Evolutionary conservation across 2,113 vertebrate genomes (phyloP).

Genomic region (Emydocephalus ijimae): DNA sequence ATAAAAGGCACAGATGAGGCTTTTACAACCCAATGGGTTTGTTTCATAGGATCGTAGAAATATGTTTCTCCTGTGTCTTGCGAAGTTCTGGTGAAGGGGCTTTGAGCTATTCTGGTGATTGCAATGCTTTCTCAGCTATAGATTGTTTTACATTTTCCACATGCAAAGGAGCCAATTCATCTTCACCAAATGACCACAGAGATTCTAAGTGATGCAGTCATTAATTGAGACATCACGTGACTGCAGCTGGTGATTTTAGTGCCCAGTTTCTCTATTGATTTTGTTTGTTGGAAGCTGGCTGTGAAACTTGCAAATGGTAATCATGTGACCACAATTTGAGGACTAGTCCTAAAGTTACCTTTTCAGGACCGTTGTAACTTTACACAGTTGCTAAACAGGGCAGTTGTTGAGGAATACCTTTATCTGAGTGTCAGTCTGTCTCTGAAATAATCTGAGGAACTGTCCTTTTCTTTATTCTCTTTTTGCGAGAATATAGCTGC

Average conservation of each 20-base stretch:
- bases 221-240: neutral
- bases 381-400: neutral
- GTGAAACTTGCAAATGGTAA: neutral
- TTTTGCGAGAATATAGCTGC: neutral
- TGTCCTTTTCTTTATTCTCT: neutral
- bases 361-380: neutral
- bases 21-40: neutral
- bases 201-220: neutral
- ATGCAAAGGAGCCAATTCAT: neutral
- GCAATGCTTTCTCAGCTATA: neutral
- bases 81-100: neutral
- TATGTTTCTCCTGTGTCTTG: neutral
- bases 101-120: neutral
- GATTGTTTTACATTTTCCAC: neutral
- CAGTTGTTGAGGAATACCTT: neutral
- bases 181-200: neutral
- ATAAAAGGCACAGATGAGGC: neutral
- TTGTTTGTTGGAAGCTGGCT: neutral
- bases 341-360: neutral
- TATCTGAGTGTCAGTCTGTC: neutral
- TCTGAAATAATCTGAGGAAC: neutral
- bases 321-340: neutral
- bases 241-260: neutral
- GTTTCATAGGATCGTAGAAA: neutral
- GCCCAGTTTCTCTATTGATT: neutral